Conservation (phyloP, 2,113 vertebrate genomes). For the Anoplopoma fimbria region DNA sequence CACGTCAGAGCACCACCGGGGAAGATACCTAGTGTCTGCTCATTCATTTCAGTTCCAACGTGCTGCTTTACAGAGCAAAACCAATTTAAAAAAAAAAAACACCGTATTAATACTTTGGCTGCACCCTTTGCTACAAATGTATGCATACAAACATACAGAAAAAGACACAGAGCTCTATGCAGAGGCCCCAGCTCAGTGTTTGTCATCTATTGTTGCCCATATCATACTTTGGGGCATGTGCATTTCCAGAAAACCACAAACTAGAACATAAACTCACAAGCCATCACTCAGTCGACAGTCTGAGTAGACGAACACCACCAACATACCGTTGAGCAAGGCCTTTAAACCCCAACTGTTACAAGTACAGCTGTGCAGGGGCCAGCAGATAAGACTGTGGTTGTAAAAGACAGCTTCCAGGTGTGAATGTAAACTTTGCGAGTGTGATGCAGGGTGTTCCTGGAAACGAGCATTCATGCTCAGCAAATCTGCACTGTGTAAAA, state of each 20-base stretch:
- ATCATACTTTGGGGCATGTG: background rate
- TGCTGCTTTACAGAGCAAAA: too few relatives aligned
- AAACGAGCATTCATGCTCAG: background rate
- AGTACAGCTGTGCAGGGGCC: background rate
- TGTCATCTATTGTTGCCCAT: too few relatives aligned
- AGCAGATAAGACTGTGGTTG: background rate
- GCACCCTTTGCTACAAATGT: background rate
- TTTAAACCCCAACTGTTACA: background rate
- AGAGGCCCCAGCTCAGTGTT: too few relatives aligned
- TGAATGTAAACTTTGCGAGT: background rate
- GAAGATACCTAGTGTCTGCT: background rate
- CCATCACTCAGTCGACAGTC: background rate
- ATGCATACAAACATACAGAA: background rate
- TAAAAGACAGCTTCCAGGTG: constrained; percentile 12
- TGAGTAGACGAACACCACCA: background rate
- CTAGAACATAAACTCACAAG: background rate
- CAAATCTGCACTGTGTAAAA: background rate
- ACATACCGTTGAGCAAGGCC: background rate
- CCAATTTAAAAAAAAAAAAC: background rate
- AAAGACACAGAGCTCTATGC: too few relatives aligned
- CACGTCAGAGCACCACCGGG: background rate
- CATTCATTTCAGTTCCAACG: background rate
- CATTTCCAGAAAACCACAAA: background rate
- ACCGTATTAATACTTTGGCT: background rate
- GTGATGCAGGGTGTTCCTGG: background rate